Percentiles rank a stretch among this genome's conserved stretches.
phyloP scores from a whole-genome alignment of 2,113 vertebrate species.

The Ahaetulla prasina region DNA sequence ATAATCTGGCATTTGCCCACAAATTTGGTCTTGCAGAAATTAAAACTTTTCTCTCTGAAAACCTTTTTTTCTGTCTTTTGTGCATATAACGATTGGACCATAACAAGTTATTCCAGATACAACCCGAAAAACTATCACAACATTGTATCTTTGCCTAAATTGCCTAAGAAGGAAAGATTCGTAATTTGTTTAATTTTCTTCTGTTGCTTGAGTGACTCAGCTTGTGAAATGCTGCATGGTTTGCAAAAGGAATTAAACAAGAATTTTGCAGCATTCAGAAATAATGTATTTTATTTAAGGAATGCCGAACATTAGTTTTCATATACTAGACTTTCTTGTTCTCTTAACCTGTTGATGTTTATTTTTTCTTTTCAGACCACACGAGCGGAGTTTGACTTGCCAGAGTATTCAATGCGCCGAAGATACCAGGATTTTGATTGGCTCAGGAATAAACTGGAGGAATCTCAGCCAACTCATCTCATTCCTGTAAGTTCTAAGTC shows the following conservation, averaged over 20 bases:
- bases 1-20: not conserved
- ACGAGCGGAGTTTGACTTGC: conserved; percentile 91
- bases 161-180: not conserved
- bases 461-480: conserved; percentile 94
- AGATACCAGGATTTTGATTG: conserved; percentile 98
- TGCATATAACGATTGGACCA: no score
- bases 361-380: conserved; percentile 76
- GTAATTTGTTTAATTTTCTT: not conserved
- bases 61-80: not conserved
- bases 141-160: not conserved
- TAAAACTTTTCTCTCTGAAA: not conserved
- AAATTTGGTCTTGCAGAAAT: not conserved
- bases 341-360: not conserved
- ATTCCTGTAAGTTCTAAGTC: conserved; percentile 90
- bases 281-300: not conserved
- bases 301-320: not conserved
- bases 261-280: not conserved
- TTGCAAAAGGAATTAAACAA: not conserved
- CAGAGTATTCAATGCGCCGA: conserved; percentile 89
- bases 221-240: accelerated
- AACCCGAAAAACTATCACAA: not conserved
- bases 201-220: not conserved
- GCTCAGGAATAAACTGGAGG: conserved; percentile 92
- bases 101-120: not conserved
- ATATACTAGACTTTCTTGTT: not conserved